Conservation (phyloP, 2,797 vertebrate species). For the Betta splendens region DNA sequence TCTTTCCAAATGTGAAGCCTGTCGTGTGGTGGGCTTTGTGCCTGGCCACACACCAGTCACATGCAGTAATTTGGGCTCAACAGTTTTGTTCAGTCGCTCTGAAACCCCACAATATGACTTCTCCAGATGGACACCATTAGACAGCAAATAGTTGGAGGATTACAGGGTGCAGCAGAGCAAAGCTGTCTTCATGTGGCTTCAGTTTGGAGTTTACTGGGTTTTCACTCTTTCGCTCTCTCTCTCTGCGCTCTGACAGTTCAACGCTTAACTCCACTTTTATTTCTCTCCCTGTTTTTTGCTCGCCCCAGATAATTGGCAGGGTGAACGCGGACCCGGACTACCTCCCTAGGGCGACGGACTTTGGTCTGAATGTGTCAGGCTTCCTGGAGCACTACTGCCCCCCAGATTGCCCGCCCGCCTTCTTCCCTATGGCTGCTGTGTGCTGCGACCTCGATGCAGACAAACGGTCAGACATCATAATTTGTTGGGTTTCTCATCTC, state of each 20-base stretch:
- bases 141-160: slow-evolving; percentile 30
- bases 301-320: slow-evolving; percentile 90
- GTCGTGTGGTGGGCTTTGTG: slow-evolving; percentile 30
- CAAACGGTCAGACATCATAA: slow-evolving; percentile 85
- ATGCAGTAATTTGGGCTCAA: slow-evolving; percentile 33
- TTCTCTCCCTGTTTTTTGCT: slow-evolving; percentile 8
- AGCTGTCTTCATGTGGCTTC: slow-evolving; percentile 61
- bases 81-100: slow-evolving; percentile 30
- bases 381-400: slow-evolving; percentile 96
- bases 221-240: too few relatives aligned
- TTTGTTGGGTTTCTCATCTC: neutral
- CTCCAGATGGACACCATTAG: slow-evolving; percentile 63
- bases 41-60: slow-evolving; percentile 39
- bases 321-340: slow-evolving; percentile 98
- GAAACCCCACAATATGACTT: slow-evolving; percentile 35
- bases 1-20: slow-evolving; percentile 23
- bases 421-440: slow-evolving; percentile 92
- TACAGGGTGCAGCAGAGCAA: slow-evolving; percentile 49
- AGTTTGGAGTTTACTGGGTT: slow-evolving; percentile 44
- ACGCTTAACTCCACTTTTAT: slow-evolving; percentile 23
- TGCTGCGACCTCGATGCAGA: slow-evolving; percentile 97
- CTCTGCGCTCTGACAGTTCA: slow-evolving; percentile 3
- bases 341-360: slow-evolving; percentile 92
- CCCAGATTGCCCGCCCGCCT: slow-evolving; percentile 85
- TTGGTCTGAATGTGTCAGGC: slow-evolving; percentile 91